These are phyloP conservation scores for Cyaniris semiargus DNA, from an alignment of 2,888 invertebrate species.

Conservation along the genomic window DNA sequence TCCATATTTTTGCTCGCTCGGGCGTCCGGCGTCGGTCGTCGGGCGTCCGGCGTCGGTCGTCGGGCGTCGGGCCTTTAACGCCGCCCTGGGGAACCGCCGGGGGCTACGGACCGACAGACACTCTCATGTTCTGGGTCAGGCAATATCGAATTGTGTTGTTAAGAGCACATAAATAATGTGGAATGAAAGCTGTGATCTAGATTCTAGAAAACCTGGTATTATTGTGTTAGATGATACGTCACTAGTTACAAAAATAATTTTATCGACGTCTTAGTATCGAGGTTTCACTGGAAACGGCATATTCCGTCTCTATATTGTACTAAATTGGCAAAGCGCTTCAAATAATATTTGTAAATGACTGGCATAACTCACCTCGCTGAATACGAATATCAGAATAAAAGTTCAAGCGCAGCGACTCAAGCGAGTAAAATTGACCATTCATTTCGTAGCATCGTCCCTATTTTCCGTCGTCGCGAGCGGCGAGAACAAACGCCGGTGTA, in stretches of 20 bases:
- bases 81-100: neutral
- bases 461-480: neutral
- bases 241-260: no score
- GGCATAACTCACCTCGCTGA: neutral
- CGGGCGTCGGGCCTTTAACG: neutral
- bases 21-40: neutral
- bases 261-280: neutral
- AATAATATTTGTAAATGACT: neutral
- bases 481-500: conserved; percentile 12
- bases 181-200: neutral
- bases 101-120: neutral
- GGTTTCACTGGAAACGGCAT: neutral
- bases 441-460: neutral
- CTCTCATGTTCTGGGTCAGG: neutral
- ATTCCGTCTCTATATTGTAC: neutral
- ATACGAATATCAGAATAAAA: neutral
- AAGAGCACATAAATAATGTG: neutral
- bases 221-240: neutral
- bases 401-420: neutral
- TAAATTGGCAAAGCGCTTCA: neutral
- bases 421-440: neutral
- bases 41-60: no score
- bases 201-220: neutral
- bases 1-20: neutral
- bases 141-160: neutral